Base-by-base conservation (phyloP, 2,113 vertebrate species). In the Strix aluco region DNA sequence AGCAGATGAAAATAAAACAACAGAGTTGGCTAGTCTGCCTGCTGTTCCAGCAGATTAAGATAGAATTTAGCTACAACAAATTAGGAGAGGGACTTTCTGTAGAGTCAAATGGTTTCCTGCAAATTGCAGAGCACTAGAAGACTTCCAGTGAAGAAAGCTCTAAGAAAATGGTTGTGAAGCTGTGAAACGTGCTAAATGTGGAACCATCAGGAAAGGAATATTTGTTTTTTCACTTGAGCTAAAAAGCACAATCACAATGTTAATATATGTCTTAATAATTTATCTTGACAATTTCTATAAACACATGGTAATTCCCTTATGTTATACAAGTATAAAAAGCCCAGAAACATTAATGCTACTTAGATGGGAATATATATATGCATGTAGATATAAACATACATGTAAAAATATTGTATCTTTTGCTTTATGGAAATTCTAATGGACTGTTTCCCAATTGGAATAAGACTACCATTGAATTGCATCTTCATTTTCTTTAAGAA, bases 1-100 rank as follows among this genome's bases (percentile, higher is more conserved):
- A 94, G 66, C 18, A 91, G 69, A 72, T 38, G 61, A 92, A 91
- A 92, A 86, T 26, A 94, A 86, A 89, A 65, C 44, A 83, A 57
- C 12, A 67, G 77, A 69, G 59, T 36, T 74, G 52, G 21, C 27
- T 62, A 40, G 58, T 91, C 34, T 82, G 49, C 70, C 52, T 22
- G 16, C 17, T 82, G 62, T 44, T 96, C 54, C 54, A 92, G 8
- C n/a, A 91, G 40, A 88, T 49, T 40, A 63, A 70, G n/a, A 20
- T 3, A 58, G 36, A 92, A 81, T 61, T 81, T 49, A 78, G 11
- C 27, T 47, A 38, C 19, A 40, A 59, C 18, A 82, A 87, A 66
- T 44, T 61, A 74, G 40, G 42, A 86, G 44, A 38, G 34, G 6
- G 46, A 55, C 58, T 69, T 95, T 72, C 46, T 82, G 46, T 49